Conservation (phyloP, 1,140 invertebrate species). For the Phocides pigmalion region DNA sequence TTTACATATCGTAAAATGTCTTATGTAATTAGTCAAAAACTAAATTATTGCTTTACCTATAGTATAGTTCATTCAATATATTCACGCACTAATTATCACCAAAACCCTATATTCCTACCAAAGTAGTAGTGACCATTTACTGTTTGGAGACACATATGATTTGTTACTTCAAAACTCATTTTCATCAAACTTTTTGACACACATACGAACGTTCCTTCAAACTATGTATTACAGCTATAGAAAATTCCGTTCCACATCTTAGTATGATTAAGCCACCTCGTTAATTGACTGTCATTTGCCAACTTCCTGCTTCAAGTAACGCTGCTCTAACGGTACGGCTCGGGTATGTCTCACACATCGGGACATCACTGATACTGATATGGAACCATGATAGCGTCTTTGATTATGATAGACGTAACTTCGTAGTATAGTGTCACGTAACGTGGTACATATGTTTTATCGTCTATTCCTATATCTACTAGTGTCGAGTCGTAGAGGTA, state of each 20-base stretch:
- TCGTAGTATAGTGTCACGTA: neutral
- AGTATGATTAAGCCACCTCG: constrained; percentile 31
- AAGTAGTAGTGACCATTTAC: no score
- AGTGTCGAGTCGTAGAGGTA: no score
- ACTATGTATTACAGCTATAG: constrained; percentile 1
- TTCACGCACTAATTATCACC: no score
- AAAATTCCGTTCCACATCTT: constrained; percentile 22
- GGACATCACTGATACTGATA: constrained; percentile 16
- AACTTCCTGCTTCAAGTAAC: constrained; percentile 36
- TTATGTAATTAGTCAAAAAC: no score
- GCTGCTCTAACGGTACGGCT: constrained; percentile 21
- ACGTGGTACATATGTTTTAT: no score
- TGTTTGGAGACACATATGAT: no score
- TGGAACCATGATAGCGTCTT: neutral
- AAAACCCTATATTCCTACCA: no score
- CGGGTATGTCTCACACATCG: constrained; percentile 17
- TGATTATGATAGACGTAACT: constrained; percentile 5
- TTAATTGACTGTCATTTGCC: constrained; percentile 41
- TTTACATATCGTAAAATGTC: no score
- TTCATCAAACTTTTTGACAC: no score
- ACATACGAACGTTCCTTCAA: neutral
- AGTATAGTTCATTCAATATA: no score
- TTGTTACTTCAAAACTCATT: neutral
- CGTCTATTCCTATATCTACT: no score
- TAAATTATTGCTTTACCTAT: no score